phyloP scores from a whole-genome alignment of 1,140 invertebrate species.

The Drosophila nebulosa region DNA sequence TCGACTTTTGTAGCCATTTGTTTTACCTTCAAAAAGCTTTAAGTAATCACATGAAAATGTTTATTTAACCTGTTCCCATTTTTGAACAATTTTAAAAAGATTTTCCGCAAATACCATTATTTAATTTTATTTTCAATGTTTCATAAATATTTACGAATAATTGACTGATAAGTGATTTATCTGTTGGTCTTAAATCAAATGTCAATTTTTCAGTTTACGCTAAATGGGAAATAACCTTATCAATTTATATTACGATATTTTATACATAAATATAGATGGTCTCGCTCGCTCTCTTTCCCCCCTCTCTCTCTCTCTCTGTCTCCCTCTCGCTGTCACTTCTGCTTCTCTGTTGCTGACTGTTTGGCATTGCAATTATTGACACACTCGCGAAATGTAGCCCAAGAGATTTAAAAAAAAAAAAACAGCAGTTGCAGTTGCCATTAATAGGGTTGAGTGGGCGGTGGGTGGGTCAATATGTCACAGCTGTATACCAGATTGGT shows the following conservation, averaged over 20 bases:
- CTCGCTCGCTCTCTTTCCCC: slow-evolving; percentile 14
- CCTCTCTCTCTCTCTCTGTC: neutral
- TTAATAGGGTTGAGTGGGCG: neutral
- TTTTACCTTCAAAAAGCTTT: too few species aligned
- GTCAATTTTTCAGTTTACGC: neutral
- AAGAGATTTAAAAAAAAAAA: slow-evolving; percentile 45
- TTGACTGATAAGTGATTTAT: slow-evolving; percentile 1
- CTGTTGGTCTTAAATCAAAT: neutral
- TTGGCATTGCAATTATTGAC: slow-evolving; percentile 68
- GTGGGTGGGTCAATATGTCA: slow-evolving; percentile 62
- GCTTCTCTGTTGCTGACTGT: too few species aligned
- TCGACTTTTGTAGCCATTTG: too few species aligned
- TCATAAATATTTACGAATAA: neutral
- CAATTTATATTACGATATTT: slow-evolving; percentile 11
- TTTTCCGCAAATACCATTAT: neutral
- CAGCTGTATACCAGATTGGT: slow-evolving; percentile 37
- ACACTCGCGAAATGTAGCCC: slow-evolving; percentile 57
- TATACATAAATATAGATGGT: slow-evolving; percentile 9
- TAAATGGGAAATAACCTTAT: neutral
- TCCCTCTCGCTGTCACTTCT: neutral
- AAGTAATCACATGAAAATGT: too few species aligned
- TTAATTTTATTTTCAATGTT: neutral
- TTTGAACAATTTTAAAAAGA: neutral
- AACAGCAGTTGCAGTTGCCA: slow-evolving; percentile 19
- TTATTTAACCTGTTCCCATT: neutral